These are phyloP conservation scores for Rhynchotus rufescens DNA, from an alignment of 2,797 vertebrate species.

Conservation along the genomic window DNA sequence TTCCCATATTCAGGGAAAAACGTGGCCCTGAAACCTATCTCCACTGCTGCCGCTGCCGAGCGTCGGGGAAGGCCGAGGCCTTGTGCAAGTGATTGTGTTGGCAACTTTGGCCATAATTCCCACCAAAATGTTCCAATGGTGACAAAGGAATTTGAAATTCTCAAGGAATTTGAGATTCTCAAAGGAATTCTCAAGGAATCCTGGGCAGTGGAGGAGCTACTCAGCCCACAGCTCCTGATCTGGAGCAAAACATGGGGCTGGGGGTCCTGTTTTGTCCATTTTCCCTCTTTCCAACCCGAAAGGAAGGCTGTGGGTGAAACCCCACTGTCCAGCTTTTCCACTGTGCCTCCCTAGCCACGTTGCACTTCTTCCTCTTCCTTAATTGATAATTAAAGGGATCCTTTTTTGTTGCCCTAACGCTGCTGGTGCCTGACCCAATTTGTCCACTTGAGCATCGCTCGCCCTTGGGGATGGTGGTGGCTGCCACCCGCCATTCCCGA, in stretches of 20 bases:
- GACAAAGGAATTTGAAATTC: not conserved
- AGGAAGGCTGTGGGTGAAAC: not conserved
- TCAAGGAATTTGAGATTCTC: not conserved
- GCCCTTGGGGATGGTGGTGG: not conserved
- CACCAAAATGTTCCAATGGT: not conserved
- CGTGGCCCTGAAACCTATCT: too few relatives aligned
- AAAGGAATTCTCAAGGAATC: not conserved
- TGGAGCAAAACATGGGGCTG: not conserved
- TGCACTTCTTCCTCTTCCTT: rapidly evolving
- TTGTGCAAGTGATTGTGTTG: rapidly evolving
- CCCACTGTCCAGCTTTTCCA: rapidly evolving
- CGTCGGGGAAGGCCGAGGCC: too few relatives aligned
- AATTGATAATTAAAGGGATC: not conserved
- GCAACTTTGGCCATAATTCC: not conserved
- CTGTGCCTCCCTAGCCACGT: not conserved
- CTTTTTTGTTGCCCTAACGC: not conserved
- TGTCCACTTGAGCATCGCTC: slow-evolving; percentile 43
- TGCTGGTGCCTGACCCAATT: not conserved
- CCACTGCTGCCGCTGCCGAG: too few relatives aligned
- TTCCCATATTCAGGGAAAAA: too few relatives aligned
- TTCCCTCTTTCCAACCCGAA: not conserved
- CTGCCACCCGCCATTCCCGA: not conserved
- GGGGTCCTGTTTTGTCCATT: not conserved
- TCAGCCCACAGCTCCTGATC: rapidly evolving
- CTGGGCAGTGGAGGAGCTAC: too few relatives aligned